phyloP scores from a whole-genome alignment of 2,888 invertebrate species.

The Aphidius colemani region DNA sequence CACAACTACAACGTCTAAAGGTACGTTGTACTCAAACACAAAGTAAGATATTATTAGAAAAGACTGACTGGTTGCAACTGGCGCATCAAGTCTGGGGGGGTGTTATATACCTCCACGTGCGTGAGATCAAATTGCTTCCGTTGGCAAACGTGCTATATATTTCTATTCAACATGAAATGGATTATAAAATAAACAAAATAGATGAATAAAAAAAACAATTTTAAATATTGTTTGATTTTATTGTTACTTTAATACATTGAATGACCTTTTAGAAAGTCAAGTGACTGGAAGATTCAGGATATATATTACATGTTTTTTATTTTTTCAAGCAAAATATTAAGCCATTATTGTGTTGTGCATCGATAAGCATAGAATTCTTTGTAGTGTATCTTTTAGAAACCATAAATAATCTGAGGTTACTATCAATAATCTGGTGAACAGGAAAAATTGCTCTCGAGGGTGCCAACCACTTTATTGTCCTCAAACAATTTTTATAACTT shows the following conservation, averaged over 20 bases:
- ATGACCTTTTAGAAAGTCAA: constrained; percentile 9
- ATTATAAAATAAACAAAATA: neutral
- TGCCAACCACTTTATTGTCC: constrained; percentile 25
- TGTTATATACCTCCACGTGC: constrained; percentile 9
- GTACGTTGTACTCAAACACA: constrained; percentile 60
- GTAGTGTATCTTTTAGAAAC: constrained; percentile 23
- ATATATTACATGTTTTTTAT: constrained; percentile 1
- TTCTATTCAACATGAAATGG: neutral
- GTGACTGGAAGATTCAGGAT: constrained; percentile 6
- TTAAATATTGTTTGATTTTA: no score
- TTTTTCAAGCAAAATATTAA: neutral
- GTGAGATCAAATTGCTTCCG: constrained; percentile 15
- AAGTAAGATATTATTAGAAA: constrained; percentile 58
- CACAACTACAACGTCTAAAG: constrained; percentile 53
- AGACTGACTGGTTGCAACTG: constrained; percentile 32
- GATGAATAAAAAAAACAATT: neutral
- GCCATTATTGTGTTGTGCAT: no score
- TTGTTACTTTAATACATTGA: neutral
- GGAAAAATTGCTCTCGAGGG: constrained; percentile 26
- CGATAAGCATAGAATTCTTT: no score
- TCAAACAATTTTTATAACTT: constrained; percentile 9
- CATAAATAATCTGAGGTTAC: constrained; percentile 37
- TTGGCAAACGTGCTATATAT: constrained; percentile 4
- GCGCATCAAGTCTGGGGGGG: constrained; percentile 22
- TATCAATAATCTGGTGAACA: constrained; percentile 34